Evolutionary conservation across 2,113 vertebrate genomes (phyloP).

Genomic region (Syngnathus scovelli): DNA sequence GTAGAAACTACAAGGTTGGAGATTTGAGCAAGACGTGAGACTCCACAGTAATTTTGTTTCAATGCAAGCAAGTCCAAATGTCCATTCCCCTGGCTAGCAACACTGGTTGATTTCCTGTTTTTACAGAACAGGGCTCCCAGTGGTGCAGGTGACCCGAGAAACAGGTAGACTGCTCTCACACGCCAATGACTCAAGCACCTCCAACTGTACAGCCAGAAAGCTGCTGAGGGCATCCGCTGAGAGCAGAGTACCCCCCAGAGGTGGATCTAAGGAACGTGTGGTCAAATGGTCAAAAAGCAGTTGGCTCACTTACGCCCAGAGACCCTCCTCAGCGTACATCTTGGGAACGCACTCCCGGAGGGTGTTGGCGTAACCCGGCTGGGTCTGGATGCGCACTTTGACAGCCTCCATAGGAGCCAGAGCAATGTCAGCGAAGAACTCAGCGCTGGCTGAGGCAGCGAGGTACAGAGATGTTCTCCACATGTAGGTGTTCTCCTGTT

Average conservation of each 20-base stretch:
- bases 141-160: constrained; percentile 64
- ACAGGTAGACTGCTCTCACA: constrained; percentile 88
- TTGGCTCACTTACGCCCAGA: constrained; percentile 85
- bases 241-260: constrained; percentile 80
- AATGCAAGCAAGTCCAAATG: not conserved
- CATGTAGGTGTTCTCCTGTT: constrained; percentile 89
- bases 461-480: constrained; percentile 97
- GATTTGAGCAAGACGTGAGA: not conserved
- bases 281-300: no score
- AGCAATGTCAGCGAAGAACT: constrained; percentile 98
- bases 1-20: constrained; percentile 79
- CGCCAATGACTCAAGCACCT: constrained; percentile 98
- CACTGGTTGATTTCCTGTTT: constrained; percentile 24
- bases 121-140: constrained; percentile 32
- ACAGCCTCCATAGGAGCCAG: constrained; percentile 98
- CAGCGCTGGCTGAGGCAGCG: constrained; percentile 96
- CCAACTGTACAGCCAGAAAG: constrained; percentile 86
- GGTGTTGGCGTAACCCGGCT: constrained; percentile 94
- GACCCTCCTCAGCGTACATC: constrained; percentile 92
- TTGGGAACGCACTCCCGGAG: constrained; percentile 88
- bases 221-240: constrained; percentile 76
- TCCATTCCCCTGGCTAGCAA: constrained; percentile 41
- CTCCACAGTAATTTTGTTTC: not conserved
- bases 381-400: constrained; percentile 97
- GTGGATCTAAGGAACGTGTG: constrained; percentile 91